Evolutionary conservation across 2,797 vertebrate species (phyloP).

Genomic region (Adelosebastes latens): DNA sequence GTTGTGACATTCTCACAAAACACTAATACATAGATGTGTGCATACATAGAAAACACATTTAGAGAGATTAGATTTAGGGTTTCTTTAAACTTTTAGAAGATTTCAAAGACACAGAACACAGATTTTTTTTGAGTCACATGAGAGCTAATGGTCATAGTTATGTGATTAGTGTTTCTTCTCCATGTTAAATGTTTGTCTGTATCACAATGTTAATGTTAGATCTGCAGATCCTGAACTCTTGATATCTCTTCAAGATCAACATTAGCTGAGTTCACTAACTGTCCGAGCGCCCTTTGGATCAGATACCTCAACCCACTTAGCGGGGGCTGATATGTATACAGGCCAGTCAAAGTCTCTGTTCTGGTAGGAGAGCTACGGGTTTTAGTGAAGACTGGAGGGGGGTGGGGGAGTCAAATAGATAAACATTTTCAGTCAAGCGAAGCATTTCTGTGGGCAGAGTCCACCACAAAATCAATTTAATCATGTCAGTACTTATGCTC

Average conservation of each 20-base stretch:
- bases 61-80: neutral
- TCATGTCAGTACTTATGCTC: neutral
- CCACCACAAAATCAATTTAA: slow-evolving; percentile 58
- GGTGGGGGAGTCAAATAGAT: slow-evolving; percentile 41
- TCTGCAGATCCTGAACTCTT: slow-evolving; percentile 16
- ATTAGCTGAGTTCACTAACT: slow-evolving; percentile 44
- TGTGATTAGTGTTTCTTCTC: neutral
- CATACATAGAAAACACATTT: neutral
- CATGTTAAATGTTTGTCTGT: neutral
- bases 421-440: slow-evolving; percentile 49
- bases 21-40: no score
- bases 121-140: neutral
- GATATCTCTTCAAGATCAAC: slow-evolving; percentile 40
- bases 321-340: slow-evolving; percentile 55
- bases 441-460: slow-evolving; percentile 62
- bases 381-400: slow-evolving; percentile 28
- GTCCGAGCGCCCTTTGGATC: slow-evolving; percentile 63
- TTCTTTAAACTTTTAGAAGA: neutral
- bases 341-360: slow-evolving; percentile 70
- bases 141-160: neutral
- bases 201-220: neutral
- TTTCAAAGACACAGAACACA: neutral
- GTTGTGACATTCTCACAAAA: neutral
- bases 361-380: slow-evolving; percentile 46
- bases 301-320: slow-evolving; percentile 28